Percentiles rank a stretch among this genome's conserved stretches.
Conservation (phyloP, 2,797 vertebrate species). For the Crenuchus spilurus region DNA sequence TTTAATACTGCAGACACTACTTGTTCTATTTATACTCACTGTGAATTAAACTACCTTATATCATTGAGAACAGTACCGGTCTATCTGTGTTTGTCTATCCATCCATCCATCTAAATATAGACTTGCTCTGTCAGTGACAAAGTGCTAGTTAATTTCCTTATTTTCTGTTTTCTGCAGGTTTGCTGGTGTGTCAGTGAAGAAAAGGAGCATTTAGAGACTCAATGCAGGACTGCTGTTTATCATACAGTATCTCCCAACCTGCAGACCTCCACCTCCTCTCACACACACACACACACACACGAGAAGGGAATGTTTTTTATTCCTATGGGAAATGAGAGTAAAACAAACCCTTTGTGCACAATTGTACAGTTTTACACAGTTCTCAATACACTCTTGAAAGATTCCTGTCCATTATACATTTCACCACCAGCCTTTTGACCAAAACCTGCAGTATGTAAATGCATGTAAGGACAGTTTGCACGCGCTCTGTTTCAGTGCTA, state of each 20-base stretch:
- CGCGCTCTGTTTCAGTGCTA: conserved; percentile 1
- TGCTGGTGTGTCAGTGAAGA: conserved; percentile 1
- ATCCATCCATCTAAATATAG: too few relatives aligned
- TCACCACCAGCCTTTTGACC: conserved; percentile 3
- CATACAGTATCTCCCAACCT: conserved; percentile 9
- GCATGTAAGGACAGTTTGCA: neutral
- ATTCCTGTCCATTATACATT: neutral
- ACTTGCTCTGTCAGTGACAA: too few relatives aligned
- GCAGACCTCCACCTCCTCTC: neutral
- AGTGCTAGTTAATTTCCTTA: neutral
- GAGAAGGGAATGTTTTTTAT: neutral
- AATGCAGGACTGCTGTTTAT: neutral
- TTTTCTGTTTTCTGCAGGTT: conserved; percentile 7
- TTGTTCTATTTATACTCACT: too few relatives aligned
- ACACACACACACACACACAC: conserved; percentile 12
- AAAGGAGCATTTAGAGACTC: conserved; percentile 3
- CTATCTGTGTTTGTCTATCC: too few relatives aligned
- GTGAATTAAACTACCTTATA: too few relatives aligned
- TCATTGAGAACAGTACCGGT: too few relatives aligned
- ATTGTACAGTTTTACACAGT: conserved; percentile 25
- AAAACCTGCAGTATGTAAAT: conserved; percentile 11
- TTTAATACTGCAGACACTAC: too few relatives aligned
- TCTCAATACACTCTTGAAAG: conserved; percentile 11
- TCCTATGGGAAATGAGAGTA: neutral
- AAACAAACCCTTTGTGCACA: neutral